A percentile compares a stretch with the other conserved stretches of the same genome.
Evolutionary conservation across 2,888 invertebrate species (phyloP).

Genomic region (Melipona bicolor): DNA sequence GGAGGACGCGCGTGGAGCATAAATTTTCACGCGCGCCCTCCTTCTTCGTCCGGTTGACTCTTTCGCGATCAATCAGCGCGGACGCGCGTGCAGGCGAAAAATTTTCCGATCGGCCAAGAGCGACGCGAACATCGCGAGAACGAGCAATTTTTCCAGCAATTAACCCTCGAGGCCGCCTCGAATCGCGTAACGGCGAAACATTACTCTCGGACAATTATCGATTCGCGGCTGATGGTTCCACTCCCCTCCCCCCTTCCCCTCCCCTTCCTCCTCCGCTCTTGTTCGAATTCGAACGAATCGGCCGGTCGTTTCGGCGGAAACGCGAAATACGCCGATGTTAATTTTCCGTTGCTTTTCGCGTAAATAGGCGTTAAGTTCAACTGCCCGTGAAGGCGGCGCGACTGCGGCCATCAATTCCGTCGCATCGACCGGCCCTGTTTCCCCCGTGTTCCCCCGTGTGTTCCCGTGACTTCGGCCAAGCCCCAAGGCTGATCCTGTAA

Average conservation of each 20-base stretch:
- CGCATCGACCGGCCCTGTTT: slow-evolving; percentile 25
- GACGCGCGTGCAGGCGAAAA: neutral
- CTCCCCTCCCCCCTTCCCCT: too few relatives aligned
- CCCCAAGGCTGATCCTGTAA: slow-evolving; percentile 35
- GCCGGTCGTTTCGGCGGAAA: slow-evolving; percentile 8
- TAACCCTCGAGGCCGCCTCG: neutral
- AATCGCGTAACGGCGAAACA: slow-evolving; percentile 16
- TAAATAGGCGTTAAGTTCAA: slow-evolving; percentile 61
- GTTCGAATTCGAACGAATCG: slow-evolving; percentile 40
- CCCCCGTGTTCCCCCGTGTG: neutral
- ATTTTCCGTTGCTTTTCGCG: slow-evolving; percentile 53
- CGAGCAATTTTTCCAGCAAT: slow-evolving; percentile 41
- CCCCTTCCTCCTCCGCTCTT: too few relatives aligned
- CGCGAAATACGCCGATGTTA: slow-evolving; percentile 40
- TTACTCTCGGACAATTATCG: slow-evolving; percentile 43
- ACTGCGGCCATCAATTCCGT: slow-evolving; percentile 39
- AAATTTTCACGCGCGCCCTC: neutral
- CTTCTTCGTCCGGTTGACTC: neutral
- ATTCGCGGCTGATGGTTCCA: slow-evolving; percentile 15
- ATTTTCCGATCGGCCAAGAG: neutral
- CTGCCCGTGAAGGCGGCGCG: slow-evolving; percentile 50
- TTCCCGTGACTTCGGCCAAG: slow-evolving; percentile 25
- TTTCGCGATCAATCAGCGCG: neutral
- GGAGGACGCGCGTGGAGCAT: neutral
- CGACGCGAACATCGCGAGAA: slow-evolving; percentile 4